These are phyloP conservation scores for Lasius platythorax DNA, from an alignment of 2,888 invertebrate genomes.

Conservation along the genomic window DNA sequence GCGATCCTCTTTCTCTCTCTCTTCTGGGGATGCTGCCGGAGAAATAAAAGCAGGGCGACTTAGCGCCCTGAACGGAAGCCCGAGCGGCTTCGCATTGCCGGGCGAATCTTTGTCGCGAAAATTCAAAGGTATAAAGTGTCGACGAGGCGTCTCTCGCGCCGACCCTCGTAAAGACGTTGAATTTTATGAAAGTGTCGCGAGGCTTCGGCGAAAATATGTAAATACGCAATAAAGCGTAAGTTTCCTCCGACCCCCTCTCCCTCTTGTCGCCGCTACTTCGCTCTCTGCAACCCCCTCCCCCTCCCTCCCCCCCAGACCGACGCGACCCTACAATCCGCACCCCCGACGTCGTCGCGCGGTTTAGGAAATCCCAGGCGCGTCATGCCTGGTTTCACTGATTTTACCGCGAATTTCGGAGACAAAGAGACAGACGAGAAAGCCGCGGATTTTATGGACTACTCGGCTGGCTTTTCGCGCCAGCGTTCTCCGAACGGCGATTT, in stretches of 20 bases:
- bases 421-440: conserved; percentile 44
- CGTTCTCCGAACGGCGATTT: conserved; percentile 11
- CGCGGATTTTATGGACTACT: conserved; percentile 56
- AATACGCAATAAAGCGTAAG: conserved; percentile 78
- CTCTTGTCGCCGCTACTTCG: conserved; percentile 36
- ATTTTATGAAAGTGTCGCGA: conserved; percentile 77
- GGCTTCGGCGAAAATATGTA: conserved; percentile 77
- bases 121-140: conserved; percentile 76
- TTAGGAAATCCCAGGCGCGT: conserved; percentile 43
- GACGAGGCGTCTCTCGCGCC: conserved; percentile 69
- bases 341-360: neutral
- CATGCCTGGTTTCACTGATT: conserved; percentile 50
- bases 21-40: neutral
- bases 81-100: neutral
- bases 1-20: conserved; percentile 27
- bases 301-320: neutral
- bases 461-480: conserved; percentile 32
- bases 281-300: neutral
- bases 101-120: conserved; percentile 70
- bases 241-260: neutral
- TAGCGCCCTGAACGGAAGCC: conserved; percentile 24
- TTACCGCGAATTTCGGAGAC: conserved; percentile 52
- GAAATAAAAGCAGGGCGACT: conserved; percentile 44
- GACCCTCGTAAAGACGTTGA: conserved; percentile 76
- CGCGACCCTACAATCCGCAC: neutral